Percentiles rank a stretch among this genome's conserved stretches.
Conservation (phyloP, 23 tunicate species). For the Diplosoma virens region DNA sequence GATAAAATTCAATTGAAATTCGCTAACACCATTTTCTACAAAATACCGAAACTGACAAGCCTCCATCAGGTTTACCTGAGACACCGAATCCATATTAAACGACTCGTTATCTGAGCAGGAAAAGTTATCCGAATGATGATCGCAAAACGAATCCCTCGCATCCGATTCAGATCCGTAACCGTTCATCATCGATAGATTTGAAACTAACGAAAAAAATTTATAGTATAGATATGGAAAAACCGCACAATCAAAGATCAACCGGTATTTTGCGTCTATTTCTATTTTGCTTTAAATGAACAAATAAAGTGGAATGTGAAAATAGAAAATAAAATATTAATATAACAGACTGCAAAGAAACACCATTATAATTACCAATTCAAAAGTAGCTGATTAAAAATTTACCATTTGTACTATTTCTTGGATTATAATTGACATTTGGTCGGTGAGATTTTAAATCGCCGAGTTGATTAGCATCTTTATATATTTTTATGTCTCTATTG, state of each 20-base stretch:
- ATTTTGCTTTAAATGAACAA: neutral
- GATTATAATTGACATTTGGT: constrained; percentile 10
- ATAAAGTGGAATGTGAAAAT: neutral
- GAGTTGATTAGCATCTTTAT: constrained; percentile 30
- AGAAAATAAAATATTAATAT: neutral
- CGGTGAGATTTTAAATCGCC: constrained; percentile 8
- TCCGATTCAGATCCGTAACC: constrained; percentile 57
- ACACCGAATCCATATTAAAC: constrained; percentile 81
- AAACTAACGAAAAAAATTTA: too few relatives aligned
- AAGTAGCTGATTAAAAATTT: neutral
- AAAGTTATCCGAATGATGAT: constrained; percentile 10
- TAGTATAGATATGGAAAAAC: too few relatives aligned
- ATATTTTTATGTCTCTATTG: constrained; percentile 51
- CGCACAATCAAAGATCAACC: too few relatives aligned
- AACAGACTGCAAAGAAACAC: neutral
- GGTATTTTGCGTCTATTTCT: too few relatives aligned
- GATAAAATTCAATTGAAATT: too few relatives aligned
- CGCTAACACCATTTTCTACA: too few relatives aligned
- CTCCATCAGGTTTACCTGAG: constrained; percentile 52
- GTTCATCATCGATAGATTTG: constrained; percentile 79
- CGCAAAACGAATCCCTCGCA: constrained; percentile 13
- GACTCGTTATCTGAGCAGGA: constrained; percentile 69
- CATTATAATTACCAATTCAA: neutral
- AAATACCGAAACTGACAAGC: too few relatives aligned
- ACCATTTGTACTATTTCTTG: constrained; percentile 63